Evolutionary conservation across 23 tunicate species (phyloP), one percentile per base, ranked within the genome.

Genomic region (Aplidium turbinatum): DNA sequence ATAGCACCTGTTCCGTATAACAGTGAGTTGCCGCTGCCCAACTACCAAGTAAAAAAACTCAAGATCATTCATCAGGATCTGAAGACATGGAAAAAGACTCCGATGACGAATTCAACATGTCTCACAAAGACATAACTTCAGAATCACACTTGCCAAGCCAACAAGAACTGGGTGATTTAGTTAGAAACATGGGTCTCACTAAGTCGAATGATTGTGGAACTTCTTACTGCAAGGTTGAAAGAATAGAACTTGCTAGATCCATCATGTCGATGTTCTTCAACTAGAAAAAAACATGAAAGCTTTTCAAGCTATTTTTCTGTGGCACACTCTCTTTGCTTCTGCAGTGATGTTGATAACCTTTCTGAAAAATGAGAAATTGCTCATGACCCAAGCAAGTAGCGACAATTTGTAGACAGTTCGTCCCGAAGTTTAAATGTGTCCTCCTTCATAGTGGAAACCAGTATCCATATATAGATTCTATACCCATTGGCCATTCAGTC

Each of bases 71-170:
- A 55, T 16, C 62, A 55, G 62, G 22, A 22, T 11, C 62, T 55
- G 21, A 55, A 55, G 62, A 55, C 25, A 55, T 55, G 25, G 62
- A 55, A 55, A 55, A 55, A 55, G 48, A 55, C 62, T 55, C 62
- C 25, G 62, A 55, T 55, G 62, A 55, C 23, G 23, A 55, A 55
- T 55, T 55, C 62, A 55, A 55, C 62, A 11, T 55, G n/a, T 20
- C 23, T 55, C 62, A 55, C n/a, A 20, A 18, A 55, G 62, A 55
- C 62, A 55, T 55, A 55, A 55, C 13, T 55, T 55, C 25, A 55
- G 23, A 55, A 55, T 22, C 6, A 55, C 62, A 55, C 23, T 55
- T 55, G 7, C 62, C 62, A 55, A 55, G 23, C 62, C 62, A 55
- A 55, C 62, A 55, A 55, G 62, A 55, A 55, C 50, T 42, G 50